Evolutionary conservation across 2,888 invertebrate species (phyloP).

Genomic region (Scaptodrosophila latifasciaeformis): DNA sequence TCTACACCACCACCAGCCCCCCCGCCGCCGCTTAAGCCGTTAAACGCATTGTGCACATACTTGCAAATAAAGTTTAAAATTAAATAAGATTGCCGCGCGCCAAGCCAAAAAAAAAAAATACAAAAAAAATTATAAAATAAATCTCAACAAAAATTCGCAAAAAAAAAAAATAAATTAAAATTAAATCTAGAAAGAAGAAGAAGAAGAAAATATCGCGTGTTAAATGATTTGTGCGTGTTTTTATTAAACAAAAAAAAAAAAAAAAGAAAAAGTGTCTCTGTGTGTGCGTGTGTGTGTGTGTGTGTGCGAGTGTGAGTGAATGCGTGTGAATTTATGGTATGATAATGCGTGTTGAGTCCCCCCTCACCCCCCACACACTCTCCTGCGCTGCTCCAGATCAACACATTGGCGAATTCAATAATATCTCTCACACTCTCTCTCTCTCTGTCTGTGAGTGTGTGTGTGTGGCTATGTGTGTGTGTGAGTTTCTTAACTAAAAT

Average conservation of each 20-base stretch:
- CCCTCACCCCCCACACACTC: no score
- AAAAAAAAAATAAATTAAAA: slow-evolving; percentile 21
- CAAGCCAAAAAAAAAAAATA: not conserved
- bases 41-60: not conserved
- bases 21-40: slow-evolving; percentile 10
- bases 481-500: slow-evolving; percentile 65
- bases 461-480: slow-evolving; percentile 6
- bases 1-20: no score
- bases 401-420: no score
- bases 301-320: not conserved
- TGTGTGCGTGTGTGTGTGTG: slow-evolving; percentile 2
- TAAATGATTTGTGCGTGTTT: not conserved
- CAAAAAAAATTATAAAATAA: slow-evolving; percentile 2
- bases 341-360: no score
- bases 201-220: slow-evolving; percentile 13
- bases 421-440: no score
- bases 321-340: slow-evolving; percentile 8
- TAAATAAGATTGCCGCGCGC: no score
- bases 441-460: no score
- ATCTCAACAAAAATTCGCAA: slow-evolving; percentile 9
- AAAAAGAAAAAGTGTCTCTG: slow-evolving; percentile 1
- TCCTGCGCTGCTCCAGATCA: no score
- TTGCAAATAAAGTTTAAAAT: not conserved
- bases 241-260: no score
- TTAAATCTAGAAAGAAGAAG: slow-evolving; percentile 13